Evolutionary conservation across 2,797 vertebrate genomes (phyloP), one percentile per base, ranked within the genome.

Genomic region (Smutsia temminckii): DNA sequence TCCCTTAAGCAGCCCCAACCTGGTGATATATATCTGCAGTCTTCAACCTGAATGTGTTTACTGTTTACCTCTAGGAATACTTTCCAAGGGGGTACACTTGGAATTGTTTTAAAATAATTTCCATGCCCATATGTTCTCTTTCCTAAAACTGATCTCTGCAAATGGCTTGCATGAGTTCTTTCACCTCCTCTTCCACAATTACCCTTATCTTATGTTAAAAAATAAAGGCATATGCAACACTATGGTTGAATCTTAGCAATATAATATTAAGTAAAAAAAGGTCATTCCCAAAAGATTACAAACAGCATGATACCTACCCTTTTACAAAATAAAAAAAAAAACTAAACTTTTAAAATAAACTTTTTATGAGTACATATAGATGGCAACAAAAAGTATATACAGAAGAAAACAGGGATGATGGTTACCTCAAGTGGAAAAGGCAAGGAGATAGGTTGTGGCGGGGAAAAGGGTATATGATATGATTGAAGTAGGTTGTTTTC

Each of bases 311-410:
- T 29, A 96, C 40, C 49, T 29, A 96, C 40, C 49, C 89, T 97
- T 93, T 90, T 86, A 93, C 91, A 94, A 97, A 97, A 96, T 93
- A 94, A 96, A 96, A 96, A 95, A 96, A 96, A 91, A 83, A 94
- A 94, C 93, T 89, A 72, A 94, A 91, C 61, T 37, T 95, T 83
- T 59, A 85, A 93, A 95, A 93, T 96, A 51, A 94, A 95, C 34
- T 89, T 97, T 79, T 92, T 84, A 97, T 97, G 96, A 96, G 40
- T 95, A 97, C 94, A 95, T 91, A 95, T 61, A 97, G 84, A 97
- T 96, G 96, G 86, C 89, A 97, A 97, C 94, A 96, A 85, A 92
- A 97, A 96, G 42, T 95, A 95, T 95, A 97, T 96, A 97, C 87
- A 93, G 93, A 94, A 91, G 87, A 96, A 91, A 91, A 92, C 80